Conservation (phyloP, 2,888 invertebrate species). For the Drosophila cracens region DNA sequence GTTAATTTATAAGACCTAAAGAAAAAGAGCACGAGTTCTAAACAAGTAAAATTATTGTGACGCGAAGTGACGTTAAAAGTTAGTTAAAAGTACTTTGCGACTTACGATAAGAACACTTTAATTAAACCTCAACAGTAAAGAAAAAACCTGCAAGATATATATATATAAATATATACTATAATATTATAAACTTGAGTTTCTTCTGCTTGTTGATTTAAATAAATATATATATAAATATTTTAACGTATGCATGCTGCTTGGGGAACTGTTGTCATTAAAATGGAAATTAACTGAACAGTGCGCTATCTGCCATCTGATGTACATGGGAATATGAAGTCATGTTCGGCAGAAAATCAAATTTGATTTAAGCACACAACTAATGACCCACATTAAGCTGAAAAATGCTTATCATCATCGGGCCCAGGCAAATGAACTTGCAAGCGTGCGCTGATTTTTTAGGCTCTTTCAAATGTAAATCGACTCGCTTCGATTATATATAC, state of each 20-base stretch:
- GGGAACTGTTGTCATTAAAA: constrained; percentile 12
- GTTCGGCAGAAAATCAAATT: constrained; percentile 38
- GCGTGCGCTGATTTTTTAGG: constrained; percentile 57
- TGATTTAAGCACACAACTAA: constrained; percentile 48
- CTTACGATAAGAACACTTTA: constrained; percentile 31
- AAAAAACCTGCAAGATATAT: constrained; percentile 2
- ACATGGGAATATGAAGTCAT: constrained; percentile 4
- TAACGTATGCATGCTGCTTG: not conserved
- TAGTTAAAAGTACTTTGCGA: constrained; percentile 13
- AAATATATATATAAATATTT: not conserved
- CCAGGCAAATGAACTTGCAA: constrained; percentile 32
- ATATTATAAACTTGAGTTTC: not conserved
- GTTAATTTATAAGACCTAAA: constrained; percentile 5
- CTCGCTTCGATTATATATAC: constrained; percentile 14
- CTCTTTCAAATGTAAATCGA: constrained; percentile 36
- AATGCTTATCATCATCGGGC: constrained; percentile 50
- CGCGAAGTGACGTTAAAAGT: constrained; percentile 22
- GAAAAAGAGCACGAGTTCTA: not conserved
- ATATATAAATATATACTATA: not conserved
- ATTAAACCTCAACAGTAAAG: constrained; percentile 11
- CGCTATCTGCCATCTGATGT: not conserved
- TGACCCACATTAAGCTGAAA: constrained; percentile 62
- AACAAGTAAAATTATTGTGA: not conserved
- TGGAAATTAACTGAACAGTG: constrained; percentile 2
- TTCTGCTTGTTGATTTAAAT: not conserved